Evolutionary conservation across 2,797 vertebrate species (phyloP).

Genomic region (Sebastolobus altivelis): DNA sequence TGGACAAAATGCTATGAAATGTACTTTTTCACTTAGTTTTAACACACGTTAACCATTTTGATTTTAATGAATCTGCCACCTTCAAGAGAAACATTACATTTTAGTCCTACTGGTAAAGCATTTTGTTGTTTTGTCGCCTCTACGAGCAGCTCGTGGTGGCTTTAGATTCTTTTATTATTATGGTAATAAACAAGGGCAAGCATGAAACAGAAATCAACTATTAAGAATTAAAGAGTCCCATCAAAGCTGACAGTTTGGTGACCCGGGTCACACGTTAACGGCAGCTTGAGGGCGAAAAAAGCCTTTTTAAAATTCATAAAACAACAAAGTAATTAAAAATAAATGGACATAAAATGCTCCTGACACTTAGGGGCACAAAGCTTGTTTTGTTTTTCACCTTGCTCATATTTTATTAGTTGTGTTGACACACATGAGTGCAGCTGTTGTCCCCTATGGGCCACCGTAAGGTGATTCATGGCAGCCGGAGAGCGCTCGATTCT

Average conservation of each 20-base stretch:
- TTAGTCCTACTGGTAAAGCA: not conserved
- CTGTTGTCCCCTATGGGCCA: not conserved
- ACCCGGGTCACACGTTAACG: slow-evolving; percentile 11
- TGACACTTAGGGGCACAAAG: not conserved
- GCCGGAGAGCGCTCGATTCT: not conserved
- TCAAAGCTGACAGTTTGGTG: not conserved
- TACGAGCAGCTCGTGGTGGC: no score
- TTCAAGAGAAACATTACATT: not conserved
- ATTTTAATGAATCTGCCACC: not conserved
- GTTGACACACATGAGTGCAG: not conserved
- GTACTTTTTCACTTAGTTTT: not conserved
- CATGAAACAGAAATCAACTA: not conserved
- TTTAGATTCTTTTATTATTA: not conserved
- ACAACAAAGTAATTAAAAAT: slow-evolving; percentile 41
- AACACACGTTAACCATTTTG: not conserved
- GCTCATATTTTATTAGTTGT: slow-evolving; percentile 9
- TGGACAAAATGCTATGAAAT: not conserved
- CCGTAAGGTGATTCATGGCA: slow-evolving; percentile 4
- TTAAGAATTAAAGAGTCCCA: not conserved
- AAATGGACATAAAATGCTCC: slow-evolving; percentile 5
- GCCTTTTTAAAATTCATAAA: slow-evolving; percentile 39
- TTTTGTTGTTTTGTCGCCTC: not conserved
- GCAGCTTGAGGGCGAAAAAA: not conserved
- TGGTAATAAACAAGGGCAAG: not conserved
- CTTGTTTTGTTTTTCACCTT: not conserved